phyloP scores from a whole-genome alignment of 2,888 invertebrate genomes.

The Acanthosoma haemorrhoidale region DNA sequence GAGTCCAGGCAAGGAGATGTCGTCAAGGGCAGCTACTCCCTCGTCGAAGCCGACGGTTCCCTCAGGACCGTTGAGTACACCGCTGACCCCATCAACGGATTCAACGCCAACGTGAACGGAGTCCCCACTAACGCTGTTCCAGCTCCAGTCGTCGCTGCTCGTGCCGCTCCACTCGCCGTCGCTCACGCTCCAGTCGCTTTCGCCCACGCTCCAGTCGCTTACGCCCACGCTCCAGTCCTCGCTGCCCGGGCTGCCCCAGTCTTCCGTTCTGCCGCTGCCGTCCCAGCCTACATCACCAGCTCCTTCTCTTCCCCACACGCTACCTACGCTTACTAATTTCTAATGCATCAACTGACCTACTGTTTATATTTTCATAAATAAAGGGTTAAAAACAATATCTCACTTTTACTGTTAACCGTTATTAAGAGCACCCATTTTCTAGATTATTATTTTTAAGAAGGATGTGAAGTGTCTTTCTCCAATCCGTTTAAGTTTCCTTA shows the following conservation, averaged over 20 bases:
- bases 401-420: too few relatives aligned
- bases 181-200: slow-evolving; percentile 34
- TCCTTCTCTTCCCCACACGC: slow-evolving; percentile 31
- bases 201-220: background rate
- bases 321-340: slow-evolving; percentile 16
- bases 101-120: background rate
- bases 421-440: too few relatives aligned
- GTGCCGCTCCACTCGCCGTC: background rate
- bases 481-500: too few relatives aligned
- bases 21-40: background rate
- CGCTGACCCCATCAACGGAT: slow-evolving; percentile 2
- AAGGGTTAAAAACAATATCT: background rate
- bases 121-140: background rate
- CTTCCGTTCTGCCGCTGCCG: slow-evolving; percentile 24
- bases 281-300: slow-evolving; percentile 31
- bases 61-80: background rate
- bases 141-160: too few relatives aligned
- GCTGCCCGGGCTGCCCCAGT: background rate
- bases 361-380: background rate
- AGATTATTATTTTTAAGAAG: too few relatives aligned
- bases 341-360: background rate
- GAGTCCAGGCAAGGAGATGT: background rate
- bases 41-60: background rate
- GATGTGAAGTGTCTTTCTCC: too few relatives aligned
- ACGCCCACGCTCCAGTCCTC: background rate